Evolutionary conservation across 1,140 invertebrate genomes (phyloP).

Genomic region (Bombus sibiricus): DNA sequence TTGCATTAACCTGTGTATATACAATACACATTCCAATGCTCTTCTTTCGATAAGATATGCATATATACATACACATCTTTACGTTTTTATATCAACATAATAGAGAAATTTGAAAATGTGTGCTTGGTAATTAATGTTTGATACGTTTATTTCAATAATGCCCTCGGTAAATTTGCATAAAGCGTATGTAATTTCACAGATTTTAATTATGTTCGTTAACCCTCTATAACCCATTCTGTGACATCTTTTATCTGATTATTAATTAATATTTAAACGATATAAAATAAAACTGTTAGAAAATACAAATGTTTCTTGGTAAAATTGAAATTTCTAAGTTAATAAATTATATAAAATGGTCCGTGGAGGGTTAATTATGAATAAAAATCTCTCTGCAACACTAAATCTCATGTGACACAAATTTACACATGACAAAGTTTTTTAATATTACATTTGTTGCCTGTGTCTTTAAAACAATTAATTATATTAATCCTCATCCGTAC

Average conservation of each 20-base stretch:
- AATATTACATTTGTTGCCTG: slow-evolving; percentile 69
- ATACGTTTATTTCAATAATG: neutral
- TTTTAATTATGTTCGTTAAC: slow-evolving; percentile 1
- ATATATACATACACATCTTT: neutral
- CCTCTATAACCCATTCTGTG: neutral
- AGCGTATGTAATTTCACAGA: slow-evolving; percentile 4
- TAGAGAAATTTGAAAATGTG: neutral
- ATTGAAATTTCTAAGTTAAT: neutral
- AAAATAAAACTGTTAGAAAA: neutral
- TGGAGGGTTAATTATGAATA: neutral
- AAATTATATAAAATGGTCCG: neutral
- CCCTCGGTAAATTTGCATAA: neutral
- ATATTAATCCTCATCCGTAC: neutral
- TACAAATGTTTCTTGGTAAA: neutral
- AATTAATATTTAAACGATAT: neutral
- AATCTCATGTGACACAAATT: neutral
- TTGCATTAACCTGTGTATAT: slow-evolving; percentile 5
- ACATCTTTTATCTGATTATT: neutral
- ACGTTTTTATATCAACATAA: neutral
- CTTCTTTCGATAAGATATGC: neutral
- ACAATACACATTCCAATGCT: slow-evolving; percentile 19
- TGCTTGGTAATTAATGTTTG: neutral
- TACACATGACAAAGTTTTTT: neutral
- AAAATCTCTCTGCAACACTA: neutral
- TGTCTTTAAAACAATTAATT: slow-evolving; percentile 77